A percentile compares a stretch with the other conserved stretches of the same genome.
phyloP scores from a whole-genome alignment of 1,140 invertebrate genomes.

The Chionoecetes opilio region DNA sequence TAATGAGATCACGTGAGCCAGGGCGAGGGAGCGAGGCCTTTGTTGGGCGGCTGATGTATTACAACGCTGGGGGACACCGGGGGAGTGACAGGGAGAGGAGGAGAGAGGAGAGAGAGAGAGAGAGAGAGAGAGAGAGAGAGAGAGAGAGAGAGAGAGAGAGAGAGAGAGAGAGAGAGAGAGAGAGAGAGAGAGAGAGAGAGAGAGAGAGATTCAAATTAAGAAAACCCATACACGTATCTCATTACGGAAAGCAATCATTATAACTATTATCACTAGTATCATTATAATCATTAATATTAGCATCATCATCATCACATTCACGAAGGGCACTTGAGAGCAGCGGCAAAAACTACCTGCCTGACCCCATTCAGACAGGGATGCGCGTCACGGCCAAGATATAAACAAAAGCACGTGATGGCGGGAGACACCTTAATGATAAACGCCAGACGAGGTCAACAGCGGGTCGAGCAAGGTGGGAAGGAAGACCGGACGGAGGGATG shows the following conservation, averaged over 20 bases:
- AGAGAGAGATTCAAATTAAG: too few species aligned
- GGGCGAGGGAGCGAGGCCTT: neutral
- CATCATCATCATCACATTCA: neutral
- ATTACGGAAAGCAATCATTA: neutral
- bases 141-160: too few species aligned
- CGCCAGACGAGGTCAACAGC: neutral
- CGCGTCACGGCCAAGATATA: neutral
- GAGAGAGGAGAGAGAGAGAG: too few species aligned
- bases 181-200: too few species aligned
- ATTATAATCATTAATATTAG: neutral
- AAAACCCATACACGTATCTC: neutral
- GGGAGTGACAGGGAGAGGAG: neutral
- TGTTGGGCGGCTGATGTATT: neutral
- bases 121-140: too few species aligned
- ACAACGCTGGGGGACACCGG: neutral
- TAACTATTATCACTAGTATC: neutral
- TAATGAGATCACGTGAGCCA: neutral
- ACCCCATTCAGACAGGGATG: neutral
- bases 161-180: too few species aligned
- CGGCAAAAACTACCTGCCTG: neutral
- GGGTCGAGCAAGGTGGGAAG: neutral
- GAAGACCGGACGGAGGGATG: neutral
- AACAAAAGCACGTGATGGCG: neutral
- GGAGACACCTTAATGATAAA: conserved; percentile 29
- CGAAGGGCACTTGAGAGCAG: neutral